These are phyloP conservation scores for Sebastes kiyomatsui DNA, from an alignment of 2,797 vertebrate genomes.

Conservation along the genomic window DNA sequence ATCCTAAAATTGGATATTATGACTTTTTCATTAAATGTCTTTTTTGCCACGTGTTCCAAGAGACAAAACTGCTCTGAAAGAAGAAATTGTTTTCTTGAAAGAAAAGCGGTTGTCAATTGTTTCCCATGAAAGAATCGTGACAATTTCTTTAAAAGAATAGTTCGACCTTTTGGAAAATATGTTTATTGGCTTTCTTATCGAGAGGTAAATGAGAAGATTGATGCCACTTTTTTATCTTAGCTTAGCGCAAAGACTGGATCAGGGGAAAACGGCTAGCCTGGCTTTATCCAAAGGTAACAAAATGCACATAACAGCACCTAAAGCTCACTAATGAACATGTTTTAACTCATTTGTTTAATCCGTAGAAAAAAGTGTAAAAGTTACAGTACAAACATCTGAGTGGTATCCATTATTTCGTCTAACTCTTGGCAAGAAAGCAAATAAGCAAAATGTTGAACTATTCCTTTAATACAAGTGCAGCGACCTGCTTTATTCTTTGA, in stretches of 20 bases:
- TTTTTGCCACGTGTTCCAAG: not conserved
- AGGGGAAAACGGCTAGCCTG: not conserved
- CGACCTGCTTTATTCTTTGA: not conserved
- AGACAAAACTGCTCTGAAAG: not conserved
- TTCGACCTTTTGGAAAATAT: not conserved
- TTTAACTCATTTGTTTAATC: not conserved
- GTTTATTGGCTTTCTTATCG: not conserved
- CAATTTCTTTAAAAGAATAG: not conserved
- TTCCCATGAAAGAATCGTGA: not conserved
- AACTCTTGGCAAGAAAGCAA: not conserved
- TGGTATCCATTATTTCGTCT: not conserved
- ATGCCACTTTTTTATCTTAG: not conserved
- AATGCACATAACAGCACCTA: not conserved
- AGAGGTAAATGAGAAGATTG: not conserved
- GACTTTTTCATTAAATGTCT: no score
- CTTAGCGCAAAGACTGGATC: not conserved
- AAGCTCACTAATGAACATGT: not conserved
- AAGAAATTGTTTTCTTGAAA: not conserved
- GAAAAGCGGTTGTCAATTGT: not conserved
- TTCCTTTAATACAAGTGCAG: not conserved
- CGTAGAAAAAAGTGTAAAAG: not conserved
- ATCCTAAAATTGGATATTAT: not conserved
- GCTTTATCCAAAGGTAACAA: not conserved
- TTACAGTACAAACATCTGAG: no score
- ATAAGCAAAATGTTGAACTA: not conserved